Conservation (phyloP, 1,140 invertebrate species). For the Orussus abietinus region DNA sequence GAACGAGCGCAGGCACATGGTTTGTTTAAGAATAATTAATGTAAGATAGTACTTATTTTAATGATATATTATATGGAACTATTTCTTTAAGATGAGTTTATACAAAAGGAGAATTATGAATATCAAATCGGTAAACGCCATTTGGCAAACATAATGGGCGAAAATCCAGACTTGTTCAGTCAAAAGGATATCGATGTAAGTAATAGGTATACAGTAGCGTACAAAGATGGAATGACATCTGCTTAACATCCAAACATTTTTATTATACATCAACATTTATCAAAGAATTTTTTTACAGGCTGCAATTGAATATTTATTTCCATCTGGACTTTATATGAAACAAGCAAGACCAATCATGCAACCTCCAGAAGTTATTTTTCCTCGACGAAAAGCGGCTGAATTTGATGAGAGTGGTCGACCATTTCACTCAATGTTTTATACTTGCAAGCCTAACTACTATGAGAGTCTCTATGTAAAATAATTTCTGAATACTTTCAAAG, state of each 20-base stretch:
- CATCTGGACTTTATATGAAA: constrained; percentile 81
- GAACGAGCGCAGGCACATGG: constrained; percentile 74
- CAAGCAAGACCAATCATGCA: constrained; percentile 82
- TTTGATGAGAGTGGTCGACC: constrained; percentile 88
- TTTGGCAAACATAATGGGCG: constrained; percentile 98
- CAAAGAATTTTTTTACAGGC: constrained; percentile 56
- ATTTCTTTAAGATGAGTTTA: constrained; percentile 68
- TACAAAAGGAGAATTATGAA: constrained; percentile 75
- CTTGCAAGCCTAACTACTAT: constrained; percentile 78
- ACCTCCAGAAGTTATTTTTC: constrained; percentile 80
- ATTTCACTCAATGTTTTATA: constrained; percentile 87
- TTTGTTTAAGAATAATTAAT: constrained; percentile 27
- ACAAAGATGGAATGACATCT: too few species aligned
- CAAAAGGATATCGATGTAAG: constrained; percentile 84
- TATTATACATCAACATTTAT: constrained; percentile 9
- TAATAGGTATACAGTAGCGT: too few species aligned
- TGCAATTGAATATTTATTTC: constrained; percentile 88
- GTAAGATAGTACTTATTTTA: constrained; percentile 4
- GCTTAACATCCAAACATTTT: too few species aligned
- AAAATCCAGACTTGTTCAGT: constrained; percentile 81
- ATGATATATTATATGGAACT: constrained; percentile 14
- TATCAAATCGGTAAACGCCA: constrained; percentile 91
- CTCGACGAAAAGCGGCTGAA: constrained; percentile 80
- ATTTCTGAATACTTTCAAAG: constrained; percentile 5
- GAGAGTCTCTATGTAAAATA: constrained; percentile 73